A percentile compares a stretch with the other conserved stretches of the same genome.
These are phyloP conservation scores for Pseudorasbora parva DNA, from an alignment of 2,113 vertebrate genomes.

Conservation along the genomic window DNA sequence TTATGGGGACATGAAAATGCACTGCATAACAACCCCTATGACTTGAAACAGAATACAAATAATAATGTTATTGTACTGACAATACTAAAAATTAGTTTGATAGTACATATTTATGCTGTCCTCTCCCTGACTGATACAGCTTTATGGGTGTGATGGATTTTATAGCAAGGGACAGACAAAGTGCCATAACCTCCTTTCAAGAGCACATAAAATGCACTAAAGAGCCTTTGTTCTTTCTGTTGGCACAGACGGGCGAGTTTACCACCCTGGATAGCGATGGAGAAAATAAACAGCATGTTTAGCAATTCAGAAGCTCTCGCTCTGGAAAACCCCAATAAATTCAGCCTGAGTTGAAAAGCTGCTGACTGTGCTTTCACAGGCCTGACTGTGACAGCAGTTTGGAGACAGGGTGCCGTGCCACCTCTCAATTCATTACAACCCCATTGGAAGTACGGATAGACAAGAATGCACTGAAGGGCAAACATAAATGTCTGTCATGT, in stretches of 20 bases:
- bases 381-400: slow-evolving; percentile 30
- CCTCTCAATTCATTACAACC: slow-evolving; percentile 19
- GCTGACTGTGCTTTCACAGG: slow-evolving; percentile 49
- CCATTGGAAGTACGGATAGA: slow-evolving; percentile 50
- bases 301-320: slow-evolving; percentile 20
- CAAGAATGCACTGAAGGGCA: slow-evolving; percentile 6
- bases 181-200: background rate
- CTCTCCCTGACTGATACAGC: slow-evolving; percentile 2
- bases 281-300: slow-evolving; percentile 28
- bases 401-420: slow-evolving; percentile 24
- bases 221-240: slow-evolving; percentile 9
- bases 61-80: background rate
- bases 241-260: background rate
- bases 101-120: background rate
- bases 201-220: background rate
- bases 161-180: background rate
- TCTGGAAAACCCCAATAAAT: slow-evolving; percentile 43
- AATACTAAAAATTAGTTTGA: background rate
- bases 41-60: background rate
- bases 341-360: slow-evolving; percentile 39
- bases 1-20: background rate
- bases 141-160: background rate
- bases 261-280: background rate
- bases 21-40: background rate
- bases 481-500: background rate